Conservation (phyloP, 2,888 invertebrate genomes). For the Dynastes grantii region DNA sequence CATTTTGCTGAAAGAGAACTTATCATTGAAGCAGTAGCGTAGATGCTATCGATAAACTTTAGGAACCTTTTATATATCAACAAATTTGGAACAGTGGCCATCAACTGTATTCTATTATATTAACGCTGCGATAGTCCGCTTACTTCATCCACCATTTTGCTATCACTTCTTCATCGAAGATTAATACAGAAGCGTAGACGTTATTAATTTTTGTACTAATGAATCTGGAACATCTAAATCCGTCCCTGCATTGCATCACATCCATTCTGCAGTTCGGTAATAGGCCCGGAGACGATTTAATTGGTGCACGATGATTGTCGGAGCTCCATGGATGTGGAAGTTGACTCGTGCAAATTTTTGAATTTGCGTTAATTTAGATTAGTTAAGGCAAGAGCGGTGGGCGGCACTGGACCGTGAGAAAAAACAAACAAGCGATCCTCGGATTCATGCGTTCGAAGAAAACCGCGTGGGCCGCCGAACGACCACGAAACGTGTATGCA, state of each 20-base stretch:
- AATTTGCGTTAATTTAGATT: conserved; percentile 60
- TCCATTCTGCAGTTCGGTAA: conserved; percentile 13
- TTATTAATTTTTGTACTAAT: too few relatives aligned
- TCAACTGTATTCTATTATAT: too few relatives aligned
- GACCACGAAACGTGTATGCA: conserved; percentile 21
- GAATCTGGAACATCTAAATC: not conserved
- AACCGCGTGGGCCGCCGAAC: conserved; percentile 33
- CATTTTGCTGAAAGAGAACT: too few relatives aligned
- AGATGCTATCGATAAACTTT: too few relatives aligned
- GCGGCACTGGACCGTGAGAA: conserved; percentile 61
- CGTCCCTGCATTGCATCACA: not conserved
- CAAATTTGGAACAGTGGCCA: too few relatives aligned
- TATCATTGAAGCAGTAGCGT: too few relatives aligned
- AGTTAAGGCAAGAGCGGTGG: conserved; percentile 56
- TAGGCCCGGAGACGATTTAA: conserved; percentile 45
- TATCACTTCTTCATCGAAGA: too few relatives aligned
- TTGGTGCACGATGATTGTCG: conserved; percentile 41
- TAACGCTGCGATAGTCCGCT: too few relatives aligned
- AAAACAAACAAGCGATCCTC: conserved; percentile 23
- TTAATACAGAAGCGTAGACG: too few relatives aligned
- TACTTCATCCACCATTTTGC: too few relatives aligned
- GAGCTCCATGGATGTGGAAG: conserved; percentile 49
- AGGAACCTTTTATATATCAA: too few relatives aligned
- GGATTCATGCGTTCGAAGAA: conserved; percentile 21
- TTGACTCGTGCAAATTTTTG: conserved; percentile 58